Evolutionary conservation across 2,888 invertebrate genomes (phyloP).

Genomic region (Beris chalybata): DNA sequence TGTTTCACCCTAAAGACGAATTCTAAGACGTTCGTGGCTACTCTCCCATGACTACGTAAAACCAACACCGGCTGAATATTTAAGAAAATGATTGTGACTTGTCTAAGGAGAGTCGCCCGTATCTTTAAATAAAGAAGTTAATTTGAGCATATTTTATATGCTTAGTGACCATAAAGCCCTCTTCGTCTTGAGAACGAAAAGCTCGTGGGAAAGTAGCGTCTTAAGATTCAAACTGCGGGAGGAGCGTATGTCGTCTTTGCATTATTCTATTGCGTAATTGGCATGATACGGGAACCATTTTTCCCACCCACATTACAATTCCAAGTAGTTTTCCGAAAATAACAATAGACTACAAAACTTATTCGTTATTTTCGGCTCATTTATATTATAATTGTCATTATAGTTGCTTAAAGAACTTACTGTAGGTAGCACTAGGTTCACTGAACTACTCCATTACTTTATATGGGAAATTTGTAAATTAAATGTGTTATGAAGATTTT

Average conservation of each 20-base stretch:
- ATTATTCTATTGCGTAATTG: constrained; percentile 12
- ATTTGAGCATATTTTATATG: constrained; percentile 26
- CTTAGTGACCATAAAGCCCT: constrained; percentile 27
- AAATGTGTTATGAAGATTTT: no score
- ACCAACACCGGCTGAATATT: constrained; percentile 8
- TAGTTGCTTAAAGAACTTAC: no score
- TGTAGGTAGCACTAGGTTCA: no score
- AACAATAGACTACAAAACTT: no score
- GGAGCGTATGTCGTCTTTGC: background rate
- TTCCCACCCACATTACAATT: constrained; percentile 9
- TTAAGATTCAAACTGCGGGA: background rate
- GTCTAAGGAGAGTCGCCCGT: background rate
- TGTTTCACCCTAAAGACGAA: constrained; percentile 20
- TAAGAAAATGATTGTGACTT: background rate
- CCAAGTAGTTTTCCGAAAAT: no score
- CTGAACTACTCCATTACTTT: no score
- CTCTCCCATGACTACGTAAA: constrained; percentile 37
- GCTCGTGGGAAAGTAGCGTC: constrained; percentile 13
- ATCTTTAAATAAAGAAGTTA: constrained; percentile 8
- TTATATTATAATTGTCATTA: no score
- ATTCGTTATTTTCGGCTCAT: no score
- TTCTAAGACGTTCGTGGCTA: constrained; percentile 22
- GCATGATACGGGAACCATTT: background rate
- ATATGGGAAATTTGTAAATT: no score
- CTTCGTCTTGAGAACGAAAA: constrained; percentile 1